Percentiles rank a stretch among this genome's conserved stretches.
Evolutionary conservation across 2,888 invertebrate species (phyloP).

Genomic region (Nesidiocoris tenuis): DNA sequence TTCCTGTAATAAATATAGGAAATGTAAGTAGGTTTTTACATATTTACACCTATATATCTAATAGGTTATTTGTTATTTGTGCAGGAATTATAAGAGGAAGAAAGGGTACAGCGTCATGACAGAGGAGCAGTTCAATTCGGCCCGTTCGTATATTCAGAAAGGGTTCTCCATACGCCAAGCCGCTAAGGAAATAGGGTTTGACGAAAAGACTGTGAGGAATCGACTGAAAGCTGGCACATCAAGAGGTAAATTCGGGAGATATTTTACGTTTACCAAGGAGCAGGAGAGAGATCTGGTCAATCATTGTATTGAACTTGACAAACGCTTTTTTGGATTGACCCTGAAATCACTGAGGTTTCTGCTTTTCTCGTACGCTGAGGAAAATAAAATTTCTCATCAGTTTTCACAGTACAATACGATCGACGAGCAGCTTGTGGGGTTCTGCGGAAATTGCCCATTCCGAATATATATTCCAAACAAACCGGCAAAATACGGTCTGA

Average conservation of each 20-base stretch:
- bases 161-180: slow-evolving; percentile 31
- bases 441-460: slow-evolving; percentile 50
- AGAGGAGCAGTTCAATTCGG: slow-evolving; percentile 28
- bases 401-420: slow-evolving; percentile 48
- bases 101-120: slow-evolving; percentile 28
- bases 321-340: slow-evolving; percentile 16
- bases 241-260: slow-evolving; percentile 27
- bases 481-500: slow-evolving; percentile 51
- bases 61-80: slow-evolving; percentile 28
- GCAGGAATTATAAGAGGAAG: slow-evolving; percentile 37
- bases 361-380: background rate
- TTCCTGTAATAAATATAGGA: too few species aligned
- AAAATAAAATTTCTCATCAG: slow-evolving; percentile 1
- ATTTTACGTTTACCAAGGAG: slow-evolving; percentile 5
- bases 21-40: background rate
- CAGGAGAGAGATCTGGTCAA: slow-evolving; percentile 9
- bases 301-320: slow-evolving; percentile 16
- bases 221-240: slow-evolving; percentile 24
- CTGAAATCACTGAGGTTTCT: slow-evolving; percentile 22
- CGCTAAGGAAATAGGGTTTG: slow-evolving; percentile 31
- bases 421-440: slow-evolving; percentile 51
- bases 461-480: slow-evolving; percentile 51
- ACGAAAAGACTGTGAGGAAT: slow-evolving; percentile 25
- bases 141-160: slow-evolving; percentile 29
- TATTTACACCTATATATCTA: background rate